Base-by-base conservation (phyloP, 2,113 vertebrate species). In the Burhinus bistriatus region DNA sequence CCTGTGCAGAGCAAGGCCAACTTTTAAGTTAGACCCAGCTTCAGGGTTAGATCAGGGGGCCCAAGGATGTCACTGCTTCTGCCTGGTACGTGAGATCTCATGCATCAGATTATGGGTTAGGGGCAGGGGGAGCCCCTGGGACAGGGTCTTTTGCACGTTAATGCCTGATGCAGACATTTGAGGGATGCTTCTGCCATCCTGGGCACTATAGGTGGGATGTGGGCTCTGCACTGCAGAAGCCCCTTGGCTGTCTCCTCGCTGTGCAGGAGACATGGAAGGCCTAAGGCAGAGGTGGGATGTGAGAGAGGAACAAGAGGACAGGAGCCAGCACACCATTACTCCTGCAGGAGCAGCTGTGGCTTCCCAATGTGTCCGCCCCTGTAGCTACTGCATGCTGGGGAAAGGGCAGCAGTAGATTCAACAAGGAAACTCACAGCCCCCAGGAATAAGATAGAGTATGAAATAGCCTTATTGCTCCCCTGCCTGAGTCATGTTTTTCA, bases 101-200 rank as follows among this genome's bases (percentile, higher is more conserved):
- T 2, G 12, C 32, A 23, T 38, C 44, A 36, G 52, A 20, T 32
- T 15, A 21, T 3, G 21, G 16, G 15, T 62, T 29, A 23, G 13
- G 8, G 65, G 8, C 7, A 72, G 13, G 8, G 70, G 9, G 8
- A 72, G 13, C 15, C 61, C 0, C 0, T 29, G 30, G 38, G 30
- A 12, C 42, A 34, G 29, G 8, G 21, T 81, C 36, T 61, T 72
- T 34, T 61, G 13, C 21, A 15, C 1, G 0, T 58, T 23, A 25
- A 16, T 13, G 32, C 27, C 32, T 32, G 32, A 36, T 40, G 18
- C 7, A 3, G 38, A 13, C 22, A 5, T n/a, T 42, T 0, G 2
- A 71, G 29, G 25, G 76, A 36, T 57, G 64, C 34, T 73, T 47
- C 75, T 77, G 66, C 20, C 22, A 32, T 8, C 22, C 62, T n/a